Evolutionary conservation across 2,888 invertebrate species (phyloP).

Genomic region (Catocala sponsa): DNA sequence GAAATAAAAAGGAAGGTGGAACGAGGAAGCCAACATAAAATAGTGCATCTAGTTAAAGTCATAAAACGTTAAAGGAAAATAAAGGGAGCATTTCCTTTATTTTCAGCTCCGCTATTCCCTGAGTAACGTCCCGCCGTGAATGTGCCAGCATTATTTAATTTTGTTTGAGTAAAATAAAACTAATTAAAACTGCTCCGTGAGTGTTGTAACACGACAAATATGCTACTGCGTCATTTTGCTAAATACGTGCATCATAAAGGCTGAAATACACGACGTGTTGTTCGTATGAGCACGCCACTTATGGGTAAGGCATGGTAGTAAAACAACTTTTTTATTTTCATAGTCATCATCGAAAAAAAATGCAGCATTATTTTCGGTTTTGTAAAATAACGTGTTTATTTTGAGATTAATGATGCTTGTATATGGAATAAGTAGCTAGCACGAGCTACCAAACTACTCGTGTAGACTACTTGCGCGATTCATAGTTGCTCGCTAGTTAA

Average conservation of each 20-base stretch:
- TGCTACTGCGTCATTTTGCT: slow-evolving; percentile 17
- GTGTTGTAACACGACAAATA: slow-evolving; percentile 28
- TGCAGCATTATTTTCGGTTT: too few relatives aligned
- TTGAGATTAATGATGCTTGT: too few relatives aligned
- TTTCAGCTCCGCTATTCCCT: slow-evolving; percentile 16
- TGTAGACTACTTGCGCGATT: too few relatives aligned
- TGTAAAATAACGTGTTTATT: too few relatives aligned
- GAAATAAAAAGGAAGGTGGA: neutral
- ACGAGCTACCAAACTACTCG: too few relatives aligned
- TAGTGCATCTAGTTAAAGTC: slow-evolving; percentile 37
- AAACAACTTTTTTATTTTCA: neutral
- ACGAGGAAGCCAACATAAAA: slow-evolving; percentile 12
- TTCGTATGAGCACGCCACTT: neutral
- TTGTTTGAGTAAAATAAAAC: slow-evolving; percentile 44
- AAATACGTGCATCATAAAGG: slow-evolving; percentile 16
- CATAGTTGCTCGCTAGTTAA: too few relatives aligned
- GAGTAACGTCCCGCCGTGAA: slow-evolving; percentile 24
- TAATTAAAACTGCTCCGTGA: slow-evolving; percentile 36
- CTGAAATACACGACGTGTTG: neutral
- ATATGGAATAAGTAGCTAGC: too few relatives aligned
- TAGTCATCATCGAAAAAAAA: too few relatives aligned
- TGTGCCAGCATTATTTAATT: slow-evolving; percentile 22
- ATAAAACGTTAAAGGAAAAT: slow-evolving; percentile 31
- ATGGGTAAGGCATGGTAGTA: neutral
- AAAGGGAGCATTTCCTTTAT: slow-evolving; percentile 30